Evolutionary conservation across 2,888 invertebrate genomes (phyloP), one percentile per base, ranked within the genome.

Genomic region (Carcina quercana): DNA sequence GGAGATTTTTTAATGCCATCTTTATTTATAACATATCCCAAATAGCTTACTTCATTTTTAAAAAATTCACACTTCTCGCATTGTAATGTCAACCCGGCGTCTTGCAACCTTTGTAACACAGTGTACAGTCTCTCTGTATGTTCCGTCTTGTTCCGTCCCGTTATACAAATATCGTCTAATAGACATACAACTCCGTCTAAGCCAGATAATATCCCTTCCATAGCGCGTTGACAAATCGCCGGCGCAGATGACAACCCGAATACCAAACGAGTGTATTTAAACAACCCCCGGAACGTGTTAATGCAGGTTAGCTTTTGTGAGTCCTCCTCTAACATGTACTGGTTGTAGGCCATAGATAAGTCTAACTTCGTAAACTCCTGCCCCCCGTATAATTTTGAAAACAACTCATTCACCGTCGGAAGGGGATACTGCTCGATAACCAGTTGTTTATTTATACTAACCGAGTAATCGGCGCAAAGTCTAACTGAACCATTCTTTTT

Each of bases 341-440:
- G 46, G 6, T 37, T 37, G 13, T 47, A 45, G 0, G 43, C 47
- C 25, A 35, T 41, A 2, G 38, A 40, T 14, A 47, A 30, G 34
- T 44, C 44, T 5, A 45, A 13, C 15, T 40, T 40, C 7, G 21
- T 34, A 15, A 38, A 44, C 11, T 35, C 25, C 17, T 42, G 17
- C 2, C 45, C 44, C 2, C 43, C 43, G n/a, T 42, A 30, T 13
- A 51, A 28, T 25, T 42, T 46, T 3, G 44, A 28, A 32, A 47
- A 45, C n/a, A 50, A 22, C 5, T 46, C 42, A 2, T 31, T 32
- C 2, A 40, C 22, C 0, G 39, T 44, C 2, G 45, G 50, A 1
- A 50, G 30, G 0, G 50, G 47, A 15, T 47, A 50, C 17, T 50
- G 32, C 12, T 50, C 50, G 1, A 46, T 15, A 2, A 35, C 8